phyloP scores from a whole-genome alignment of 2,113 vertebrate species.

The Morone saxatilis region DNA sequence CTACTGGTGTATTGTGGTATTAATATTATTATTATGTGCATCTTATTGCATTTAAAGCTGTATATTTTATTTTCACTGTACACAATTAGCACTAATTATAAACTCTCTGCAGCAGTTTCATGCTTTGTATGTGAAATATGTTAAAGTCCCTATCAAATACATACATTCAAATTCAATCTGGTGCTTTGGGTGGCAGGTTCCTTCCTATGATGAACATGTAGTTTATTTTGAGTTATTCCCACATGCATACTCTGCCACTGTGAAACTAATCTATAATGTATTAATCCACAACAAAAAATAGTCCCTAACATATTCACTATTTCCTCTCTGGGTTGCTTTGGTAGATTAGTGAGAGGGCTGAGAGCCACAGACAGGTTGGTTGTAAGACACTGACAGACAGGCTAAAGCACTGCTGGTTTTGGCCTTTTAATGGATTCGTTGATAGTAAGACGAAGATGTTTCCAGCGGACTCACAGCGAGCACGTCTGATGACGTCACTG shows the following conservation, averaged over 20 bases:
- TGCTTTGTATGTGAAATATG: no score
- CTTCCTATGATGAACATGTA: not conserved
- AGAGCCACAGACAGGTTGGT: not conserved
- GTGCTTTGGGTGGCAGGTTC: not conserved
- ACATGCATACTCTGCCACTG: not conserved
- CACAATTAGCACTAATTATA: no score
- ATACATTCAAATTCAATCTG: not conserved
- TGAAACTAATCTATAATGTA: not conserved
- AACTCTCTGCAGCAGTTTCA: no score
- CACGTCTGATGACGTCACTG: constrained; percentile 69
- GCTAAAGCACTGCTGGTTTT: not conserved
- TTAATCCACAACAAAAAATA: not conserved
- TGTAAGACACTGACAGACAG: not conserved
- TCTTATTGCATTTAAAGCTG: no score
- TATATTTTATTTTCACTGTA: no score
- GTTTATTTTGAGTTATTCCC: not conserved
- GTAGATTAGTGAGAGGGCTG: not conserved
- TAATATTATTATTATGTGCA: no score
- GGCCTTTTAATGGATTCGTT: constrained; percentile 1
- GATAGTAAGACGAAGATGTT: no score
- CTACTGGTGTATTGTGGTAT: no score
- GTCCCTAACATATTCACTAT: not conserved
- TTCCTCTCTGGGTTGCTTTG: not conserved
- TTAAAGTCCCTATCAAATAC: no score
- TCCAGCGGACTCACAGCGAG: not conserved